These are phyloP conservation scores for Pelochelys cantorii DNA, from an alignment of 2,797 vertebrate species.

Conservation along the genomic window DNA sequence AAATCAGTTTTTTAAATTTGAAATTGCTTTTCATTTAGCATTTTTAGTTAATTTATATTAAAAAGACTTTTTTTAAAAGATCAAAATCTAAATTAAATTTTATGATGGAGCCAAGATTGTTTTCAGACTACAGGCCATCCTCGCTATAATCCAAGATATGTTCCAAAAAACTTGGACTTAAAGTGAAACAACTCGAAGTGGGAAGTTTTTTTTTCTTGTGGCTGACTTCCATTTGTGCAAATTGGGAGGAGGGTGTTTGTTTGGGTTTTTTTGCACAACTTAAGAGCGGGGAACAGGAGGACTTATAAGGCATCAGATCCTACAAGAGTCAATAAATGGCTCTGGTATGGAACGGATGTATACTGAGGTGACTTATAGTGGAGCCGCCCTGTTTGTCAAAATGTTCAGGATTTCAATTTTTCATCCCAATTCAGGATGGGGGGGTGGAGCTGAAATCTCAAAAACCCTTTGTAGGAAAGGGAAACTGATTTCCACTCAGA, in stretches of 20 bases:
- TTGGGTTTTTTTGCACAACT: too few species aligned
- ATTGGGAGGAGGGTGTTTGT: too few species aligned
- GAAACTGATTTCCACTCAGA: not conserved
- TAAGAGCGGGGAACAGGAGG: too few species aligned
- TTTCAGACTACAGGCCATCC: not conserved
- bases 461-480: not conserved
- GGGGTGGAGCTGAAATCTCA: not conserved
- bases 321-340: too few species aligned
- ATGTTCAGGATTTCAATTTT: not conserved
- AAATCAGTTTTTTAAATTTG: not conserved
- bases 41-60: not conserved
- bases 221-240: too few species aligned
- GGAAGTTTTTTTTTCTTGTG: too few species aligned
- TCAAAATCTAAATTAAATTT: not conserved
- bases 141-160: too few species aligned
- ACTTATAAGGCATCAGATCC: too few species aligned
- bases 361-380: too few species aligned
- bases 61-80: not conserved
- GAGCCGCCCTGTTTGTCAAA: fast-evolving
- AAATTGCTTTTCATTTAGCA: not conserved
- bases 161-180: too few species aligned
- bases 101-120: not conserved
- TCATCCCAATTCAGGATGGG: not conserved
- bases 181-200: too few species aligned
- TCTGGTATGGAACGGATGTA: too few species aligned